phyloP scores from a whole-genome alignment of 2,888 invertebrate species.

The Eulithis testata region DNA sequence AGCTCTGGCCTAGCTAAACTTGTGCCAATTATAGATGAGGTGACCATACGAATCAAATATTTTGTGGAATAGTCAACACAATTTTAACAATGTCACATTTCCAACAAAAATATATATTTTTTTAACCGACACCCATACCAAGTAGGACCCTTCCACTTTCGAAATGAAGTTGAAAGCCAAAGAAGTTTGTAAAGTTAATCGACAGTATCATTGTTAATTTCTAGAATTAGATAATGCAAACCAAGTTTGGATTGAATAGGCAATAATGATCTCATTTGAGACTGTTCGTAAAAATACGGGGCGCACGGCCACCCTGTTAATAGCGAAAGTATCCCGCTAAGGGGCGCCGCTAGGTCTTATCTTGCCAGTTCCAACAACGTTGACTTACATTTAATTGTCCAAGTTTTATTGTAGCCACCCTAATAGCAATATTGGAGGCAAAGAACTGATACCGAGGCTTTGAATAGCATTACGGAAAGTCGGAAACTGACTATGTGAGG shows the following conservation, averaged over 20 bases:
- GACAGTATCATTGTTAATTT: too few relatives aligned
- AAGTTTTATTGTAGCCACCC: slow-evolving; percentile 78
- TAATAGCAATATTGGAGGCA: slow-evolving; percentile 72
- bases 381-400: slow-evolving; percentile 81
- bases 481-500: slow-evolving; percentile 49
- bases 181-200: too few relatives aligned
- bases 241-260: slow-evolving; percentile 57
- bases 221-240: slow-evolving; percentile 13
- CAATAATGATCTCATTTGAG: slow-evolving; percentile 60
- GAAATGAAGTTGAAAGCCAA: too few relatives aligned
- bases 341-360: slow-evolving; percentile 76
- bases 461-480: slow-evolving; percentile 59
- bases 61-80: slow-evolving; percentile 7
- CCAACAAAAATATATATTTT: too few relatives aligned
- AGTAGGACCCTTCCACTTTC: too few relatives aligned
- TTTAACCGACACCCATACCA: too few relatives aligned
- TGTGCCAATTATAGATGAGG: slow-evolving; percentile 70
- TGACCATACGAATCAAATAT: slow-evolving; percentile 50
- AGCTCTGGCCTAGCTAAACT: slow-evolving; percentile 67
- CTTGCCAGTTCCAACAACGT: slow-evolving; percentile 69
- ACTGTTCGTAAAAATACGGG: slow-evolving; percentile 60
- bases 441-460: slow-evolving; percentile 62
- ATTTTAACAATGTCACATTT: too few relatives aligned
- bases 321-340: slow-evolving; percentile 71
- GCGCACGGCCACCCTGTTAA: slow-evolving; percentile 69